Conservation (phyloP, 2,888 invertebrate species). For the Oegoconia quadripuncta region DNA sequence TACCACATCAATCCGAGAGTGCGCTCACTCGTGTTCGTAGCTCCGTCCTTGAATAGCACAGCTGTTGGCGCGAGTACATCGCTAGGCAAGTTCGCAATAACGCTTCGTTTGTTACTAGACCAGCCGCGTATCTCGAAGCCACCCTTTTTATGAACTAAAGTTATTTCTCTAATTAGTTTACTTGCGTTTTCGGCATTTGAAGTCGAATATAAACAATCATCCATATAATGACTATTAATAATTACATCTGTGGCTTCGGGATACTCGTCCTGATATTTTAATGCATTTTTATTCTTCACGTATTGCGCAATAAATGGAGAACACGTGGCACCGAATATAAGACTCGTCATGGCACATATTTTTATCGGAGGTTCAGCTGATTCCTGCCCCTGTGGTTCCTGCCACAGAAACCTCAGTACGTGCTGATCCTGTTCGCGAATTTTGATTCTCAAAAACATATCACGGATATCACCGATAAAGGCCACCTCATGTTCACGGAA, state of each 20-base stretch:
- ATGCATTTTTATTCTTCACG: conserved; percentile 23
- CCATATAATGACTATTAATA: too few species aligned
- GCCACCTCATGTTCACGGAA: conserved; percentile 17
- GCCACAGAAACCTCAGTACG: conserved; percentile 21
- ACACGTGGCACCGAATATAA: conserved; percentile 21
- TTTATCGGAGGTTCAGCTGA: background rate
- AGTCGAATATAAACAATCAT: too few species aligned
- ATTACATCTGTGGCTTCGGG: conserved; percentile 19
- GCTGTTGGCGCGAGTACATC: too few species aligned
- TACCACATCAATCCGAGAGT: too few species aligned
- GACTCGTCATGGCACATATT: conserved; percentile 17
- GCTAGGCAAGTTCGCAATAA: too few species aligned
- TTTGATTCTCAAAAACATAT: conserved; percentile 19
- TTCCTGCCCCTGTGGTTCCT: background rate
- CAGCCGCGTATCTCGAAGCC: too few species aligned
- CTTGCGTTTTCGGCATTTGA: too few species aligned
- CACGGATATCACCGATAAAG: conserved; percentile 18
- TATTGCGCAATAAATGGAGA: conserved; percentile 24
- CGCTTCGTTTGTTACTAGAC: too few species aligned
- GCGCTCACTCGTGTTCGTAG: too few species aligned
- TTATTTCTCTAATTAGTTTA: too few species aligned
- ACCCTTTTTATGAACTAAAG: too few species aligned
- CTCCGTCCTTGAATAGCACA: too few species aligned
- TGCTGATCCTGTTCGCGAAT: conserved; percentile 19
- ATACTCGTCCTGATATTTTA: conserved; percentile 12